A percentile compares a stretch with the other conserved stretches of the same genome.
Conservation (phyloP, 2,888 invertebrate genomes). For the Catocala sponsa region DNA sequence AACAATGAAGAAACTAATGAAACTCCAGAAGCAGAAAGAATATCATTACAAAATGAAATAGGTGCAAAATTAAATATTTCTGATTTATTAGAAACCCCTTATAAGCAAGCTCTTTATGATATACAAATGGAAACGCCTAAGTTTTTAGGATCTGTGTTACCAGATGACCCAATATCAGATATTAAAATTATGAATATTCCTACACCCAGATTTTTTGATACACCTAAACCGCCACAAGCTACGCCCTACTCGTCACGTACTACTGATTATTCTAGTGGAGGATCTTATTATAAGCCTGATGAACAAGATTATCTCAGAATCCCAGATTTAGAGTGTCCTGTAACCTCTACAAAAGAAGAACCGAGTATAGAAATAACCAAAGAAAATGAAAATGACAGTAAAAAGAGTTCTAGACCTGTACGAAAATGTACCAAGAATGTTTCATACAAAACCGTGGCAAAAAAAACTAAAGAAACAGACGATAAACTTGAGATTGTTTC, state of each 20-base stretch:
- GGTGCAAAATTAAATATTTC: slow-evolving; percentile 81
- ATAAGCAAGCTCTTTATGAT: slow-evolving; percentile 83
- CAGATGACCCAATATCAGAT: slow-evolving; percentile 80
- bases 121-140: slow-evolving; percentile 88
- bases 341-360: slow-evolving; percentile 58
- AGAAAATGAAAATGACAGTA: slow-evolving; percentile 44
- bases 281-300: slow-evolving; percentile 90
- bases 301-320: slow-evolving; percentile 84
- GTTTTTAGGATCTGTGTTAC: slow-evolving; percentile 80
- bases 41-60: slow-evolving; percentile 77
- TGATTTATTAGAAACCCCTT: slow-evolving; percentile 88
- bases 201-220: slow-evolving; percentile 87
- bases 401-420: slow-evolving; percentile 68
- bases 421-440: slow-evolving; percentile 82
- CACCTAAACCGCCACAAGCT: slow-evolving; percentile 67
- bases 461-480: slow-evolving; percentile 56
- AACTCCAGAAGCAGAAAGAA: slow-evolving; percentile 79
- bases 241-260: slow-evolving; percentile 82
- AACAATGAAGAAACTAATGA: slow-evolving; percentile 62
- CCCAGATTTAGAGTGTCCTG: slow-evolving; percentile 65
- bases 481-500: slow-evolving; percentile 58
- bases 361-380: slow-evolving; percentile 37
- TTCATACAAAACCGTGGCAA: slow-evolving; percentile 66
- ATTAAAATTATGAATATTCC: slow-evolving; percentile 88
- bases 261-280: slow-evolving; percentile 89